phyloP scores from a whole-genome alignment of 2,113 vertebrate species.

The Potamarius usumacintae region DNA sequence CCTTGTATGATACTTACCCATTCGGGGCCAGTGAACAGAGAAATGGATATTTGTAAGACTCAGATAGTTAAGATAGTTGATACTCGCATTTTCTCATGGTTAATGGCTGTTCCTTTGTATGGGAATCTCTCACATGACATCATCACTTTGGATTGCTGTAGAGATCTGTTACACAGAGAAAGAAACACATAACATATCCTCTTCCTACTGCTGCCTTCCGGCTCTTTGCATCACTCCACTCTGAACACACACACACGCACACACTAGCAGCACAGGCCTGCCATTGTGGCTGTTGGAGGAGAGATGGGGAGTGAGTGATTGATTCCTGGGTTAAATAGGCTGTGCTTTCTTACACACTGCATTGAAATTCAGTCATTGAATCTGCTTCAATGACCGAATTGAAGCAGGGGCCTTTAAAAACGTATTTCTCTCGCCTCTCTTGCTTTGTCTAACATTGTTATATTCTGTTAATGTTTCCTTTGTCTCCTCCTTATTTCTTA shows the following conservation, averaged over 20 bases:
- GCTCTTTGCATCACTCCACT: slow-evolving; percentile 34
- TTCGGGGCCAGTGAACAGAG: not conserved
- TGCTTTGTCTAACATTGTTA: slow-evolving; percentile 55
- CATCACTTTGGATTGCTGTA: not conserved
- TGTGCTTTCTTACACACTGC: slow-evolving; percentile 53
- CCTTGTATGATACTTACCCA: not conserved
- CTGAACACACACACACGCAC: slow-evolving; percentile 23
- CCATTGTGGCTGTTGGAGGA: slow-evolving; percentile 54
- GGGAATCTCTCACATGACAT: slow-evolving; percentile 12
- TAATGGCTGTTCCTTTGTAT: not conserved
- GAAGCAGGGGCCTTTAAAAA: slow-evolving; percentile 53
- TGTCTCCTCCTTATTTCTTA: not conserved
- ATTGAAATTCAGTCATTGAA: slow-evolving; percentile 61
- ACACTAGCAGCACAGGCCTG: slow-evolving; percentile 51
- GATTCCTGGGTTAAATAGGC: slow-evolving; percentile 62
- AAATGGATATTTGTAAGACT: not conserved
- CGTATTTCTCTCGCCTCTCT: slow-evolving; percentile 53
- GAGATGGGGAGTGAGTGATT: slow-evolving; percentile 59
- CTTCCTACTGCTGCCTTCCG: slow-evolving; percentile 45
- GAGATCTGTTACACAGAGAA: slow-evolving; percentile 21
- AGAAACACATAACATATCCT: slow-evolving; percentile 29
- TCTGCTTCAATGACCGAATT: slow-evolving; percentile 49
- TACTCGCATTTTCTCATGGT: not conserved
- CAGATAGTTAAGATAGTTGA: not conserved
- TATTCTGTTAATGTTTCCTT: slow-evolving; percentile 50